These are phyloP conservation scores for Megaleporinus macrocephalus DNA, from an alignment of 2,113 vertebrate genomes.

Conservation along the genomic window DNA sequence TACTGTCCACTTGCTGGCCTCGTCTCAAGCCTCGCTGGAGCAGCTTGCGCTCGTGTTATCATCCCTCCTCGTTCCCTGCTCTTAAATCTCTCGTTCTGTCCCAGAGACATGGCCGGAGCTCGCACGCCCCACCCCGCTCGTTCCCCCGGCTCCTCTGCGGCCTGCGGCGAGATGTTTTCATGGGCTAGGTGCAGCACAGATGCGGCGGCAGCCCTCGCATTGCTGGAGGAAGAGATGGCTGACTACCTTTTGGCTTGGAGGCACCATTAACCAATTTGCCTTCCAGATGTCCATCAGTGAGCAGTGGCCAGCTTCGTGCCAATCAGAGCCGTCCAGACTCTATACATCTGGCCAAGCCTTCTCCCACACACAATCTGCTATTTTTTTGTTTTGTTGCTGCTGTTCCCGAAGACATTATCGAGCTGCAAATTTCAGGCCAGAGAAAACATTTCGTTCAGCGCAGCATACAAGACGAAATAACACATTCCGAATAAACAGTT, in stretches of 20 bases:
- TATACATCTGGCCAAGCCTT: conserved; percentile 60
- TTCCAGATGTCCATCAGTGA: conserved; percentile 68
- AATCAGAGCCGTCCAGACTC: conserved; percentile 53
- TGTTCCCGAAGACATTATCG: conserved; percentile 25
- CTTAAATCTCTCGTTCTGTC: conserved; percentile 33
- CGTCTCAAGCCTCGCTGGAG: conserved; percentile 25
- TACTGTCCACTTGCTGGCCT: conserved; percentile 29
- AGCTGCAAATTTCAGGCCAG: neutral
- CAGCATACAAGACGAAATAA: neutral
- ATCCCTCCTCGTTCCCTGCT: conserved; percentile 19
- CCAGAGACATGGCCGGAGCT: conserved; percentile 35
- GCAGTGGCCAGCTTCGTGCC: conserved; percentile 59
- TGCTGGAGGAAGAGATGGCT: conserved; percentile 66
- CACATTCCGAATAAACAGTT: neutral
- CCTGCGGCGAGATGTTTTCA: conserved; percentile 58
- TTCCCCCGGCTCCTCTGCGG: conserved; percentile 37
- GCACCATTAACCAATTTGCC: conserved; percentile 71
- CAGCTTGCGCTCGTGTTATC: conserved; percentile 38
- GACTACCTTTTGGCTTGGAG: conserved; percentile 70
- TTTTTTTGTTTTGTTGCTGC: conserved; percentile 39
- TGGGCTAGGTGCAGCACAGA: conserved; percentile 60
- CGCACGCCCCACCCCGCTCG: conserved; percentile 28
- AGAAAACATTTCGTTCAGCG: conserved; percentile 13
- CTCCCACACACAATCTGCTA: conserved; percentile 58
- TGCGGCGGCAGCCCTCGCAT: conserved; percentile 57